A percentile compares a stretch with the other conserved stretches of the same genome.
Evolutionary conservation across 2,113 vertebrate species (phyloP).

Genomic region (Odontesthes bonariensis): DNA sequence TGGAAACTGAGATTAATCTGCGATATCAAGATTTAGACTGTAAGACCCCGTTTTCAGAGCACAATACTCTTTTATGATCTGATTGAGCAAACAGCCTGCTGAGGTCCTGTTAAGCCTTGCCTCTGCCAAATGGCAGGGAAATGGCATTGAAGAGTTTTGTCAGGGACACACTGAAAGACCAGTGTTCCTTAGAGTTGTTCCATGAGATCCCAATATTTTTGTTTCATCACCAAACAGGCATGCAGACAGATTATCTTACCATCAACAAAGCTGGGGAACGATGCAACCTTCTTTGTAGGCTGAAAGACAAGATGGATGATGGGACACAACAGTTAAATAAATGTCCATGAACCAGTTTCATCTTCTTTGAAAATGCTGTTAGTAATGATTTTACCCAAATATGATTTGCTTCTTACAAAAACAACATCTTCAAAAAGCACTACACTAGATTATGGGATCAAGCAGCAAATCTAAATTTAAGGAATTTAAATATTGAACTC

Average conservation of each 20-base stretch:
- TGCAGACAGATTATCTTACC: constrained; percentile 85
- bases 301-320: constrained; percentile 76
- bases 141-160: constrained; percentile 1
- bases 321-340: constrained; percentile 16
- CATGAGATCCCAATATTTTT: constrained; percentile 36
- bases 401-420: neutral
- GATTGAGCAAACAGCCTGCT: constrained; percentile 42
- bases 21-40: constrained; percentile 73
- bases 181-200: constrained; percentile 5
- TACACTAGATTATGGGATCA: neutral
- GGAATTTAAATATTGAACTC: neutral
- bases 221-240: constrained; percentile 47
- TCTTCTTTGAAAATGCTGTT: neutral
- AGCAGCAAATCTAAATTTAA: too few species aligned
- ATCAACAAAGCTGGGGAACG: constrained; percentile 98
- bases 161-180: neutral
- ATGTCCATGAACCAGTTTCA: neutral
- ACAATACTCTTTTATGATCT: constrained; percentile 54
- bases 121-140: constrained; percentile 29
- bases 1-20: constrained; percentile 60
- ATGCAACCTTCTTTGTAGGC: constrained; percentile 94
- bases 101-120: constrained; percentile 44
- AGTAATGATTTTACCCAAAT: neutral
- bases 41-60: constrained; percentile 59
- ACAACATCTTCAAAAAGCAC: neutral